Evolutionary conservation across 2,797 vertebrate genomes (phyloP), one percentile per base, ranked within the genome.

Genomic region (Saxicola maurus): DNA sequence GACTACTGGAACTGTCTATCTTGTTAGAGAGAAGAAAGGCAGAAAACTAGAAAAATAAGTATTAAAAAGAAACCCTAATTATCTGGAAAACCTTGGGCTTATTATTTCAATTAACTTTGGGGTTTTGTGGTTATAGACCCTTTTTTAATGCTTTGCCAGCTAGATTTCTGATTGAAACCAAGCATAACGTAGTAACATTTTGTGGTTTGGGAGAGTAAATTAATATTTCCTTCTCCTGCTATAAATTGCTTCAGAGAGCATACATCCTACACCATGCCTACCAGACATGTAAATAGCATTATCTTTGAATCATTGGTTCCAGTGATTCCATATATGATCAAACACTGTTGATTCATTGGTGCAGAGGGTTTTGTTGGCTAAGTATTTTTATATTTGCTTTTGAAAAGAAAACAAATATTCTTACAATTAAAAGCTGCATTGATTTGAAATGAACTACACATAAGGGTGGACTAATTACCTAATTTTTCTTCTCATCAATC

Each of bases 121-220:
- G 10, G 10, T 69, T 89, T 79, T 84, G 56, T 61, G 18, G 17
- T 48, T 59, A 18, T 42, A 81, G 18, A 12, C 21, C 28, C 13
- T n/a, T 79, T 86, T 62, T 40, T 28, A 66, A 31, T 76, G 42
- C 21, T 69, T 81, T 48, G 2, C 11, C 16, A 30, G 8, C 30
- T 67, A 64, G 27, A 43, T 92, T 82, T 10, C 4, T 79, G 51
- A 21, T 71, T 79, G 64, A 86, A 89, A 64, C 33, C 21, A 74
- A 82, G 56, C 52, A 69, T 78, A 84, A 68, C 1, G 0, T 77
- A 76, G 25, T 80, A 87, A 87, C 55, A 89, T 78, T 38, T 37
- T 65, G 60, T 82, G 79, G n/a, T 91, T 93, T 86, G 48, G 31
- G 51, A 85, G 69, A 82, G 46, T 73, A 87, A 94, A 95, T 94